Conservation (phyloP, 2,113 vertebrate species). For the Serilophus lunatus region DNA sequence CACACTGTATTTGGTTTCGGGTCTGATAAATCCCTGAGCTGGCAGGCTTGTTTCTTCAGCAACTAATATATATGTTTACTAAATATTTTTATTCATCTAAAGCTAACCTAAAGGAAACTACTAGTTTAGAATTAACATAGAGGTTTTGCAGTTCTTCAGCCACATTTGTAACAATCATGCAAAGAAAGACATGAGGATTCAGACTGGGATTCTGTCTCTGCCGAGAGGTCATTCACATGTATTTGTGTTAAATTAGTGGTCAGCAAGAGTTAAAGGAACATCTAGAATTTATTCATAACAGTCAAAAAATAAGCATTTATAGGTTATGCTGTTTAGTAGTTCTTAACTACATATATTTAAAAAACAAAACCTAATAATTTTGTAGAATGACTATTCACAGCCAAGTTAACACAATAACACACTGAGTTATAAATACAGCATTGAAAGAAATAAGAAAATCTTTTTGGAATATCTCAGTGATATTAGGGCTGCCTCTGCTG, state of each 20-base stretch:
- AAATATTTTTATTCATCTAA: not conserved
- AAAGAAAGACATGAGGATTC: not conserved
- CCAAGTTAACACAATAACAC: not conserved
- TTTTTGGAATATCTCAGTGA: not conserved
- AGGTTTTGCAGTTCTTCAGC: not conserved
- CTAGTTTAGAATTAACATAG: not conserved
- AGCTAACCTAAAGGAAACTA: not conserved
- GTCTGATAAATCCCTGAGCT: not conserved
- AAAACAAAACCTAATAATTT: not conserved
- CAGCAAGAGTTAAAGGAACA: not conserved
- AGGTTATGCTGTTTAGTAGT: not conserved
- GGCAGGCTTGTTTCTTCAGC: not conserved
- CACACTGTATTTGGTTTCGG: not conserved
- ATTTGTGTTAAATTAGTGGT: not conserved
- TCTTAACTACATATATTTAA: not conserved
- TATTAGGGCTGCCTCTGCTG: not conserved
- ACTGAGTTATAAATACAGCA: not conserved
- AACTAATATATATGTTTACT: not conserved
- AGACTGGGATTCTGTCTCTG: not conserved
- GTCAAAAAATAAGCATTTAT: not conserved
- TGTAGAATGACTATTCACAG: not conserved
- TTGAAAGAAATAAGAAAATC: not conserved
- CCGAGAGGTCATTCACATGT: not conserved
- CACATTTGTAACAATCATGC: not conserved
- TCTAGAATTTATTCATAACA: slow-evolving; percentile 12